Evolutionary conservation across 2,797 vertebrate genomes (phyloP).

Genomic region (Smutsia temminckii): DNA sequence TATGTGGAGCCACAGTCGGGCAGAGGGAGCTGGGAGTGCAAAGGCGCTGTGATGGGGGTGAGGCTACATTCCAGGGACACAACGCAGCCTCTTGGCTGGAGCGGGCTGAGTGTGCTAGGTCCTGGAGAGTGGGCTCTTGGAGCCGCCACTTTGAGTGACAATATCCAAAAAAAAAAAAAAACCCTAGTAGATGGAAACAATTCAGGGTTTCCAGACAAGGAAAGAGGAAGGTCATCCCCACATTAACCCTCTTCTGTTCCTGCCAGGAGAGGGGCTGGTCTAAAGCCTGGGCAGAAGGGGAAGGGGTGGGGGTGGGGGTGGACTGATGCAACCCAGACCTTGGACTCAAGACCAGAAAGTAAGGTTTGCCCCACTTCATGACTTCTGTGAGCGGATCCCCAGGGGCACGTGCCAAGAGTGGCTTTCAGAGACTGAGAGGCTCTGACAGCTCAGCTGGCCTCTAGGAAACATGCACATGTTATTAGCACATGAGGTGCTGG

Average conservation of each 20-base stretch:
- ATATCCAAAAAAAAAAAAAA: not conserved
- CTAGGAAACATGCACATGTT: not conserved
- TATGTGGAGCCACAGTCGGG: rapidly evolving
- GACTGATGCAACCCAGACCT: not conserved
- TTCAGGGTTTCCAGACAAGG: not conserved
- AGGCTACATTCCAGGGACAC: rapidly evolving
- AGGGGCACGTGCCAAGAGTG: not conserved
- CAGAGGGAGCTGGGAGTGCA: rapidly evolving
- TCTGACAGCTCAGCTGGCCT: not conserved
- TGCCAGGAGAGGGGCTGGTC: not conserved
- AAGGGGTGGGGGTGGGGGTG: too few relatives aligned
- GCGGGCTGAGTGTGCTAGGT: not conserved
- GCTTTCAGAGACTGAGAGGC: not conserved
- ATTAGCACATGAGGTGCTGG: rapidly evolving
- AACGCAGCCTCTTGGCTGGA: not conserved
- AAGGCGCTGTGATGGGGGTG: rapidly evolving
- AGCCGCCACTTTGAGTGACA: not conserved
- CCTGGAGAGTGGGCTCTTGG: not conserved
- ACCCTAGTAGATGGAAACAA: not conserved
- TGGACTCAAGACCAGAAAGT: not conserved
- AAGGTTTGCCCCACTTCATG: not conserved
- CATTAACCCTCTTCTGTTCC: not conserved
- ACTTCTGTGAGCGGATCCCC: not conserved
- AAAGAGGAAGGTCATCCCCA: not conserved
- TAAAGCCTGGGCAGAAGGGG: not conserved